Evolutionary conservation across 2,797 vertebrate species (phyloP), one percentile per base, ranked within the genome.

Genomic region (Sebastes reedi): DNA sequence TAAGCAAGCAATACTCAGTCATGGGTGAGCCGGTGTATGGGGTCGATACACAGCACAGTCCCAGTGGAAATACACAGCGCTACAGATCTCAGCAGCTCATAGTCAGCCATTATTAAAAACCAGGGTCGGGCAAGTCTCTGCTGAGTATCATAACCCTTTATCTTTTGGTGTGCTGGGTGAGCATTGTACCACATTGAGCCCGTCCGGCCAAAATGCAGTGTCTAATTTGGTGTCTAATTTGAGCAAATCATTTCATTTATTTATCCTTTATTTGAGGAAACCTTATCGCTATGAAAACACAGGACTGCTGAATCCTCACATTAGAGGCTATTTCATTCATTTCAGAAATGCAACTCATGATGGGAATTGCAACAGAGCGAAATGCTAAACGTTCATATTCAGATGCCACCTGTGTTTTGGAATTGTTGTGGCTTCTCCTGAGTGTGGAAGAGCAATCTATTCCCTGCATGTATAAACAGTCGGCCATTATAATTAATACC

Each of bases 31-130:
- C 79, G 30, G 67, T 25, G 81, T 64, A 79, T 59, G 58, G 72
- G 84, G 88, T 93, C 86, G 73, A 90, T 91, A 86, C 81, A 75
- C 86, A 87, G 73, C 75, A 65, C 75, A 73, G 72, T 89, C 93
- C 85, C 92, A 70, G 79, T 79, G 91, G 94, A 91, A 89, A 88
- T 87, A 58, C 80, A 83, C 82, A 75, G 67, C 1, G 22, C 82
- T 79, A 84, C 82, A 87, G 80, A 92, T 89, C 90, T 89, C 80
- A 22, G 77, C 87, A 85, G 88, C 82, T 90, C 85, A 85, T 75
- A 87, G 81, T 87, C 82, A 73, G 88, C 66, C 79, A 80, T 91
- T 92, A 92, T 92, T 92, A 92, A 91, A 93, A 93, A 88, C 66
- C 81, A 81, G 76, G 67, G 46, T 87, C 72, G 77, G 81, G 61